Conservation (phyloP, 2,888 invertebrate genomes). For the Sylvicola cinctus region DNA sequence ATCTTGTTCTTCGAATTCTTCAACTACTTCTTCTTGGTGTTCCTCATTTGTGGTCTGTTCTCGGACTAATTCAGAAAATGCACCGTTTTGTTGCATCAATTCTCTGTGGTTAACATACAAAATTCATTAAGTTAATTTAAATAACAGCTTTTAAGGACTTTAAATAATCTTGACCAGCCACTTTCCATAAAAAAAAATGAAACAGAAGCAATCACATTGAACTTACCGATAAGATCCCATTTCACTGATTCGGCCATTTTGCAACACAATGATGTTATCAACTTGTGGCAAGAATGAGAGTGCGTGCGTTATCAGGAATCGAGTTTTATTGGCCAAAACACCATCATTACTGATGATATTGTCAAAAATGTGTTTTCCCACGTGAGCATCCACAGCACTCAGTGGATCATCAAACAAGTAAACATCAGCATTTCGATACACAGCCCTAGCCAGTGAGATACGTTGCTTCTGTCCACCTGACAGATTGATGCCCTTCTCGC, state of each 20-base stretch:
- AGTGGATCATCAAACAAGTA: conserved; percentile 91
- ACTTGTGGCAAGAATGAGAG: conserved; percentile 81
- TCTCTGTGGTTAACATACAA: too few species aligned
- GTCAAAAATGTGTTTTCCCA: conserved; percentile 94
- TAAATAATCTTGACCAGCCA: conserved; percentile 62
- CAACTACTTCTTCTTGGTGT: conserved; percentile 12
- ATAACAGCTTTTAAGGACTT: too few species aligned
- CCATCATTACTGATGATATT: conserved; percentile 55
- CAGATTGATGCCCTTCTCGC: conserved; percentile 60
- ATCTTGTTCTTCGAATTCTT: conserved; percentile 8
- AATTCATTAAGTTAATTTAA: too few species aligned
- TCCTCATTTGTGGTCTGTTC: too few species aligned
- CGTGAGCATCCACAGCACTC: conserved; percentile 92
- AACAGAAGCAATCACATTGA: conserved; percentile 64
- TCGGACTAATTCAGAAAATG: conserved; percentile 18
- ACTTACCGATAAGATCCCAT: conserved; percentile 69
- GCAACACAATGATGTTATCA: conserved; percentile 76
- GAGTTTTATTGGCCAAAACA: conserved; percentile 54
- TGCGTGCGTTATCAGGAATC: conserved; percentile 87
- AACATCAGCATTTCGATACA: conserved; percentile 71
- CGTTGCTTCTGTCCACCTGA: conserved; percentile 60
- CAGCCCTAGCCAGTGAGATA: conserved; percentile 78
- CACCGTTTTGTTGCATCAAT: conserved; percentile 25
- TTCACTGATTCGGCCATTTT: conserved; percentile 73
- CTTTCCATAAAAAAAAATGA: conserved; percentile 60